Evolutionary conservation across 2,113 vertebrate species (phyloP).

Genomic region (Desmodus rotundus): DNA sequence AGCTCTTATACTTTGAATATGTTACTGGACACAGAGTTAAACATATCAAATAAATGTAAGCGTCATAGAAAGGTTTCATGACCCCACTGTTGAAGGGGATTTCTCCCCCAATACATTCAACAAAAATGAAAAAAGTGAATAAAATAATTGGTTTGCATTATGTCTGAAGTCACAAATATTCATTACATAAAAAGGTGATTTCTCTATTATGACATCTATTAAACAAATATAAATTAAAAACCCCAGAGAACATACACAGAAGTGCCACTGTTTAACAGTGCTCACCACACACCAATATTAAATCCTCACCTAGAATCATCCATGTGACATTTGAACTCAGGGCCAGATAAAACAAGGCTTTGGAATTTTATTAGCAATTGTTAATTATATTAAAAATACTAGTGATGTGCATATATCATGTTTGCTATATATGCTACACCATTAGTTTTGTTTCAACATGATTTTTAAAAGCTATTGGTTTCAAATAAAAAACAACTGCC

Average conservation of each 20-base stretch:
- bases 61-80: neutral
- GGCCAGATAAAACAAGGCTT: neutral
- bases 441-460: neutral
- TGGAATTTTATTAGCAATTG: neutral
- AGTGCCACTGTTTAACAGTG: neutral
- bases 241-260: neutral
- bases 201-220: neutral
- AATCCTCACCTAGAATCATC: neutral
- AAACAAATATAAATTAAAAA: neutral
- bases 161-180: too few species aligned
- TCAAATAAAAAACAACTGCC: neutral
- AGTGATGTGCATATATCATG: neutral
- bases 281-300: neutral
- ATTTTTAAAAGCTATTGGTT: constrained; percentile 16
- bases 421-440: neutral
- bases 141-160: too few species aligned
- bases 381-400: neutral
- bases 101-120: neutral
- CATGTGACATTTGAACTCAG: neutral
- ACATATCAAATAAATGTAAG: neutral
- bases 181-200: too few species aligned
- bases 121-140: too few species aligned
- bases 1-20: neutral
- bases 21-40: neutral
- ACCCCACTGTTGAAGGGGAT: neutral